These are phyloP conservation scores for Diorhabda sublineata DNA, from an alignment of 1,140 invertebrate species.

Conservation along the genomic window DNA sequence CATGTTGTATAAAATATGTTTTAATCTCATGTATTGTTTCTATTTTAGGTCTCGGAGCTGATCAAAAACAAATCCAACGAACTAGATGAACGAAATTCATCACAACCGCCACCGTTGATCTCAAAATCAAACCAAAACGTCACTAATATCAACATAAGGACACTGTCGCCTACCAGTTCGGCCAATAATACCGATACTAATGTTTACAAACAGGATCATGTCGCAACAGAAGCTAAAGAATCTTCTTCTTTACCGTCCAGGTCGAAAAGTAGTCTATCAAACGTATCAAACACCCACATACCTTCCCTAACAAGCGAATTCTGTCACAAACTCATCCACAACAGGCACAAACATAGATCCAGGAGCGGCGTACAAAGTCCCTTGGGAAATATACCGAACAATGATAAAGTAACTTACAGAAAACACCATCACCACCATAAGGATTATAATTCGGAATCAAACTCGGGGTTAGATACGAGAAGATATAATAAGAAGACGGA, in stretches of 20 bases:
- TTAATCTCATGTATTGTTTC: not conserved
- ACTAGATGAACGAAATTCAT: constrained; percentile 25
- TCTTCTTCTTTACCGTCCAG: constrained; percentile 47
- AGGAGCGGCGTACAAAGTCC: constrained; percentile 49
- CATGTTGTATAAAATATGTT: not conserved
- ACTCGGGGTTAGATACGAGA: constrained; percentile 48
- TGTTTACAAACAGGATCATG: constrained; percentile 61
- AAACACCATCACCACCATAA: constrained; percentile 41
- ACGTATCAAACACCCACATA: constrained; percentile 50
- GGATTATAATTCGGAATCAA: constrained; percentile 56
- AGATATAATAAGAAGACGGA: constrained; percentile 32
- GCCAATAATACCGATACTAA: constrained; percentile 47
- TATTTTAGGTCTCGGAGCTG: constrained; percentile 42
- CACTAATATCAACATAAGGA: constrained; percentile 57
- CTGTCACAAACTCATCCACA: constrained; percentile 44
- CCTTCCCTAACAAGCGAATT: constrained; percentile 37
- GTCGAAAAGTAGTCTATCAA: constrained; percentile 54
- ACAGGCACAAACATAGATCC: constrained; percentile 34
- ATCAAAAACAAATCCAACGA: constrained; percentile 31
- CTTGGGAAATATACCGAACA: constrained; percentile 41
- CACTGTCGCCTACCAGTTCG: constrained; percentile 39
- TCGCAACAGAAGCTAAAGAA: constrained; percentile 53
- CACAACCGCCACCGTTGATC: constrained; percentile 37
- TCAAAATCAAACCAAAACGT: constrained; percentile 54
- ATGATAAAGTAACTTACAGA: constrained; percentile 38